Percentiles rank a stretch among this genome's conserved stretches.
These are phyloP conservation scores for Metellina segmentata DNA, from an alignment of 2,888 invertebrate genomes.

Conservation along the genomic window DNA sequence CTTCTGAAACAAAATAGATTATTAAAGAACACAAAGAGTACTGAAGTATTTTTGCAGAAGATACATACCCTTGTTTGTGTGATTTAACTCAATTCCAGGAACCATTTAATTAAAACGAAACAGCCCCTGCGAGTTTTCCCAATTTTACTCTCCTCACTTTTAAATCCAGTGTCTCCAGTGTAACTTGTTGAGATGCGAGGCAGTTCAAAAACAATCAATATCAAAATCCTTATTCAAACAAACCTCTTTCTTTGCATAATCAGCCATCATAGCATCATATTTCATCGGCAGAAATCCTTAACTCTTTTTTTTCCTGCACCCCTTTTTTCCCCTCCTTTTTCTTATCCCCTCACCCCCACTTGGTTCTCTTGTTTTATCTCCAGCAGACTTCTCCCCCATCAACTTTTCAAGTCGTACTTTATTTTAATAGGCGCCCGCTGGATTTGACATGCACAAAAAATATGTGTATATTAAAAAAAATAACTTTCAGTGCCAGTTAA, in stretches of 20 bases:
- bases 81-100: too few species aligned
- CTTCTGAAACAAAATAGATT: too few species aligned
- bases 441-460: conserved; percentile 76
- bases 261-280: conserved; percentile 76
- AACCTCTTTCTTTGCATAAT: conserved; percentile 75
- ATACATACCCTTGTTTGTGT: too few species aligned
- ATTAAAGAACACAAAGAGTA: too few species aligned
- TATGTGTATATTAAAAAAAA: conserved; percentile 76
- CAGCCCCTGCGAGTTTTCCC: not conserved
- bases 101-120: not conserved
- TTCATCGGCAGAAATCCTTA: conserved; percentile 75
- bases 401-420: conserved; percentile 75
- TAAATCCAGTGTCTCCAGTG: conserved; percentile 45
- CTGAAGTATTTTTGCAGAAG: too few species aligned
- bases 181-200: conserved; percentile 74
- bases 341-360: conserved; percentile 7
- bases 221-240: conserved; percentile 75
- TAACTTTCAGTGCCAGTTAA: conserved; percentile 70
- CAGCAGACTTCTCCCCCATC: conserved; percentile 60
- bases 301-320: conserved; percentile 28
- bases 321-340: not conserved
- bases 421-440: conserved; percentile 76
- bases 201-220: conserved; percentile 76
- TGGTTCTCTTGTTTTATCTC: conserved; percentile 40
- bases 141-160: conserved; percentile 12